Base-by-base conservation (phyloP, 2,888 invertebrate genomes). In the Cephus rjabovi region DNA sequence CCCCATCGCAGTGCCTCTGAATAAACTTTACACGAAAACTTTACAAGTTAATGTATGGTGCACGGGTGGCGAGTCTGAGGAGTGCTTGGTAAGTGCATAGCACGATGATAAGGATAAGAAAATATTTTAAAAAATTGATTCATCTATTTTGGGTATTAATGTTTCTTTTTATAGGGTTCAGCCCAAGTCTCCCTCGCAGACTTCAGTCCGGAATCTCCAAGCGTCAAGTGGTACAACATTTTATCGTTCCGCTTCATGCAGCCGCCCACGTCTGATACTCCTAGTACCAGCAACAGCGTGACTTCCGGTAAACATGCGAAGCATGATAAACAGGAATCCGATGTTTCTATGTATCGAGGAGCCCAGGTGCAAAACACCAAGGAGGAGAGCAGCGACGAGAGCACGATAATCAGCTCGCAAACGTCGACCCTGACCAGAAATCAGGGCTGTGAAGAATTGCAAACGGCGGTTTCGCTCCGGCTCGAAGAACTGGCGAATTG, bases 301-400 rank as follows among this genome's bases (percentile, higher is more conserved):
- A 71, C 35, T 31, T 76, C 79, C 35, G 76, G 70, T 75, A 89
- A 86, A 37, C 86, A 87, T 69, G 79, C 83, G 4, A 87, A 86
- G 75, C 92, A 93, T 81, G 90, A 91, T 76, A 93, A 93, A 82
- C 93, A 93, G 87, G 93, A 93, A 81, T 93, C 93, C 3, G 93
- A 93, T 77, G 87, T 93, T n/a, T 93, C 93, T 4, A 89, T 92
- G 74, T 90, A 89, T 79, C 89, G 87, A 73, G 84, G 79, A 79
- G 81, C 80, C 85, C 87, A 71, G 90, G 90, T 79, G 79, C 92
- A 83, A 92, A 96, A 90, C 79, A 86, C 87, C 34, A 93, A 93
- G 85, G 98, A 98, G 89, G 98, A 98, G 91, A 98, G 98, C 85
- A 98, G 98, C 34, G 98, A 99, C 90, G 98, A 99, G 91, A 98